These are phyloP conservation scores for Halictus quadricinctus DNA, from an alignment of 2,888 invertebrate species.

Conservation along the genomic window DNA sequence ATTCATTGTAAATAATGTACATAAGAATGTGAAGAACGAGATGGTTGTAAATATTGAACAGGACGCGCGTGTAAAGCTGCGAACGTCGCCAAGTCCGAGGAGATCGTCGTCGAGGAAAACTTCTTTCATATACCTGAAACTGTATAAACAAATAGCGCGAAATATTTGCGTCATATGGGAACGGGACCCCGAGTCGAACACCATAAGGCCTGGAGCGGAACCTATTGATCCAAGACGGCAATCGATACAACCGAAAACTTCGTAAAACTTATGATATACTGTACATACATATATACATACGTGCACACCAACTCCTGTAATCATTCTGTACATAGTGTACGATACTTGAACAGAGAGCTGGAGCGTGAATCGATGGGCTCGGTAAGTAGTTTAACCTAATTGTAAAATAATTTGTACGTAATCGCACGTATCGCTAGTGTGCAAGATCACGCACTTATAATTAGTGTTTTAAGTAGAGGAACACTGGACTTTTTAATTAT, in stretches of 20 bases:
- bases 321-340: constrained; percentile 33
- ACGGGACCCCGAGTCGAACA: constrained; percentile 47
- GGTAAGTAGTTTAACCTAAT: constrained; percentile 34
- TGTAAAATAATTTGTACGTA: background rate
- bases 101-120: background rate
- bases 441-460: too few species aligned
- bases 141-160: constrained; percentile 53
- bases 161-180: constrained; percentile 67
- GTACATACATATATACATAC: constrained; percentile 13
- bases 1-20: constrained; percentile 48
- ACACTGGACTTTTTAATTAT: too few species aligned
- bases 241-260: constrained; percentile 17
- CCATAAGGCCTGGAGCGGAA: constrained; percentile 71
- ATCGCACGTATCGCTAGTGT: background rate
- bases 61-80: constrained; percentile 38
- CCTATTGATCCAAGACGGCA: constrained; percentile 51
- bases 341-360: background rate
- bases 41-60: constrained; percentile 59
- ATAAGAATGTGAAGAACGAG: constrained; percentile 56
- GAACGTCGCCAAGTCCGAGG: background rate
- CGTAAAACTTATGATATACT: background rate
- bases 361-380: background rate
- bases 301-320: background rate
- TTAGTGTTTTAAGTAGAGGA: too few species aligned
- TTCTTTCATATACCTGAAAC: constrained; percentile 39